Evolutionary conservation across 2,113 vertebrate species (phyloP).

Genomic region (Pao palembangensis): DNA sequence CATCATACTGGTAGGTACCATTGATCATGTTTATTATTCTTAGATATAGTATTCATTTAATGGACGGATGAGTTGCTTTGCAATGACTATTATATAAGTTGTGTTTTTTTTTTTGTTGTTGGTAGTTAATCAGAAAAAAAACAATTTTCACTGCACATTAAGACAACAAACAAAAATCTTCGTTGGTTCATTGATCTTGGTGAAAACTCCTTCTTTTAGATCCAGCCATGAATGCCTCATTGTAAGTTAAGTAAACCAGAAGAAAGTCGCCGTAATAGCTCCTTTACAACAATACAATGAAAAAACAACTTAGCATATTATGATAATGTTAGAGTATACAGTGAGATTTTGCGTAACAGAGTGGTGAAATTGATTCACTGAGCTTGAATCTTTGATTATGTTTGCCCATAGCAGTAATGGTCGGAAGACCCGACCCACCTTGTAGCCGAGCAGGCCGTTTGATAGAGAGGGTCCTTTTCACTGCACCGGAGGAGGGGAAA

Average conservation of each 20-base stretch:
- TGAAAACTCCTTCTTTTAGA: not conserved
- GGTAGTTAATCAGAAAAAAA: too few species aligned
- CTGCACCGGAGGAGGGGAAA: not conserved
- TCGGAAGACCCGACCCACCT: constrained; percentile 35
- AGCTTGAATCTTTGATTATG: constrained; percentile 43
- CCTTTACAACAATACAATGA: not conserved
- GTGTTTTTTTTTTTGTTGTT: too few species aligned
- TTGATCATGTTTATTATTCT: too few species aligned
- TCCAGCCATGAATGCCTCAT: not conserved
- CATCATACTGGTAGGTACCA: too few species aligned
- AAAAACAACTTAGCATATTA: not conserved
- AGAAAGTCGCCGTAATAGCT: constrained; percentile 3
- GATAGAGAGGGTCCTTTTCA: not conserved
- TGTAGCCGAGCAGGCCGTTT: constrained; percentile 21
- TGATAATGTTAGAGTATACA: too few species aligned
- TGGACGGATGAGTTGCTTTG: too few species aligned
- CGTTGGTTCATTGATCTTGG: not conserved
- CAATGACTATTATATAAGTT: too few species aligned
- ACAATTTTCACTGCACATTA: too few species aligned
- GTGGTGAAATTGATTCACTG: not conserved
- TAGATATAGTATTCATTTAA: too few species aligned
- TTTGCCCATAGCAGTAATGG: constrained; percentile 36
- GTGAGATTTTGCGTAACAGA: fast-evolving
- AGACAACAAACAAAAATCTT: not conserved
- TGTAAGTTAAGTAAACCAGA: not conserved